These are phyloP conservation scores for Craniophora ligustri DNA, from an alignment of 2,888 invertebrate species.

Conservation along the genomic window DNA sequence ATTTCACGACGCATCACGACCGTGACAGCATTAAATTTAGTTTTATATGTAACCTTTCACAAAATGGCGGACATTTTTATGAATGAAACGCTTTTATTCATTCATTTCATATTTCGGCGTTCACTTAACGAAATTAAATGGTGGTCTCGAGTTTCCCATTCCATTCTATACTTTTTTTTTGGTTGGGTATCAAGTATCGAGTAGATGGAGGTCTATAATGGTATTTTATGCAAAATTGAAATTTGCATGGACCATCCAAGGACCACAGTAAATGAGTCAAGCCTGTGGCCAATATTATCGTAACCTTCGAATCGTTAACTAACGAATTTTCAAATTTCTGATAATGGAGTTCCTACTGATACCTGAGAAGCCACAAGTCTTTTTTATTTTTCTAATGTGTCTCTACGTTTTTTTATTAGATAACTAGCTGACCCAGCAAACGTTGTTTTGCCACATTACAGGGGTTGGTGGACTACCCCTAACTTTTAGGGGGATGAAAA, in stretches of 20 bases:
- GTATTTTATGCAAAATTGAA: neutral
- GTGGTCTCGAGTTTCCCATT: conserved; percentile 11
- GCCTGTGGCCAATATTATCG: neutral
- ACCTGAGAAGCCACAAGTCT: too few species aligned
- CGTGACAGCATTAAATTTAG: conserved; percentile 69
- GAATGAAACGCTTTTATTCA: conserved; percentile 78
- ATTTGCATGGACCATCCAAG: neutral
- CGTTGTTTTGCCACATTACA: too few species aligned
- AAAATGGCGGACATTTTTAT: conserved; percentile 78
- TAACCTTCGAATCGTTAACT: too few species aligned
- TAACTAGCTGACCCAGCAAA: too few species aligned
- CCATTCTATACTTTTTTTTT: conserved; percentile 1
- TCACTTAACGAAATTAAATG: conserved; percentile 60
- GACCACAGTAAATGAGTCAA: neutral
- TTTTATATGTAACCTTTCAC: conserved; percentile 64
- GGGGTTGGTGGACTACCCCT: too few species aligned
- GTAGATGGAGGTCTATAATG: neutral
- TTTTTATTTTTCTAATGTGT: too few species aligned
- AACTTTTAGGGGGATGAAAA: too few species aligned
- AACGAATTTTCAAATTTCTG: too few species aligned
- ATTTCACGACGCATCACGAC: conserved; percentile 68
- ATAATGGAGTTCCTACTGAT: too few species aligned
- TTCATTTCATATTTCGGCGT: conserved; percentile 74
- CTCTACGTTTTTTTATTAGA: too few species aligned
- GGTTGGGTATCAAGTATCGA: neutral